Base-by-base conservation (phyloP, 2,113 vertebrate genomes). In the Hystrix brachyura region DNA sequence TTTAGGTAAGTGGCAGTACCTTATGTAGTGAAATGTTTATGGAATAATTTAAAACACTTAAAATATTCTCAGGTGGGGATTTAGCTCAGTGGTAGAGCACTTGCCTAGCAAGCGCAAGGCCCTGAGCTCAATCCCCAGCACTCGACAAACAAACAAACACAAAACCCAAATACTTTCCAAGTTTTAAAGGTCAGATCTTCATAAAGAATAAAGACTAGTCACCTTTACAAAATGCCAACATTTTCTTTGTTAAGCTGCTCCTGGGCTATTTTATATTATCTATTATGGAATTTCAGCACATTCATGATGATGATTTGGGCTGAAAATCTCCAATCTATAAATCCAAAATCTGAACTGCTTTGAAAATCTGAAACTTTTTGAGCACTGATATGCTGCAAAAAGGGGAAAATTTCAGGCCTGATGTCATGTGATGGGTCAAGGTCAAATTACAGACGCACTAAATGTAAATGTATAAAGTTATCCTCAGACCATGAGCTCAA, bases 11-110 rank as follows among this genome's bases (percentile, higher is more conserved):
- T 7, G 94, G 34, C 38, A 72, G 88, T 72, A 62, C 15, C 86
- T 86, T 86, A 78, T 43, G 55, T 85, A 74, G 32, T 88, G 48
- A 46, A 72, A 92, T 69, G 38, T 19, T 87, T n/a, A 82, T 38
- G 55, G n/a, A 80, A 32, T 72, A 82, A 27, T 57, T 91, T 82
- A 90, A 91, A 95, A 95, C 82, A 74, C 23, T 93, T 53, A 93
- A 85, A 91, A 51, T 38, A 67, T 67, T 88, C 27, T 64, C 38
- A 38, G 38, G 38, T 38, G 38, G 38, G 38, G 38, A 38, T 38
- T 38, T 2, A 38, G 38, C 38, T 38, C 38, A 38, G 38, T 38
- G 38, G 38, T 38, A 38, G 38, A 38, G 38, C 38, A 38, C 38
- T 38, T 38, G 38, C 38, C 38, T 38, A 38, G 38, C 38, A 38